phyloP scores from a whole-genome alignment of 2,888 invertebrate species.

The Drosophila rubida region DNA sequence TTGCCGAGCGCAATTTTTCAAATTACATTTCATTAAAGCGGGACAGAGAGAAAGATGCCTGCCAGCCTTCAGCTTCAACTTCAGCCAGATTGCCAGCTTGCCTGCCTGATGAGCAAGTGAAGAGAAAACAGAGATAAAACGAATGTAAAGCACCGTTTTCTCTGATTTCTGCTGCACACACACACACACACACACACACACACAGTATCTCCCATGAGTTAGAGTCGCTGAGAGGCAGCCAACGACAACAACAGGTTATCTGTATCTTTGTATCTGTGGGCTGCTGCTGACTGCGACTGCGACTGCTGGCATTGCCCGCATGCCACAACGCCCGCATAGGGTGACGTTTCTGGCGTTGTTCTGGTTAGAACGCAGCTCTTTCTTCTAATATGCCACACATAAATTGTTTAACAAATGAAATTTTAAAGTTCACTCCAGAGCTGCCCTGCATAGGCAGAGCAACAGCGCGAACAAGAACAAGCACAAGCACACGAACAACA shows the following conservation, averaged over 20 bases:
- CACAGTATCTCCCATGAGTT: conserved; percentile 1
- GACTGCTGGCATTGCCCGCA: conserved; percentile 59
- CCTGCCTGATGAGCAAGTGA: conserved; percentile 27
- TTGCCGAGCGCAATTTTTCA: conserved; percentile 74
- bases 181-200: conserved; percentile 2
- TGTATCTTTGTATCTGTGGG: conserved; percentile 47
- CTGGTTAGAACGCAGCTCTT: conserved; percentile 38
- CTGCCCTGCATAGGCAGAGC: conserved; percentile 48
- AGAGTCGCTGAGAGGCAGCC: conserved; percentile 33
- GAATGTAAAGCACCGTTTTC: conserved; percentile 77
- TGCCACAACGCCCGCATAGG: conserved; percentile 63
- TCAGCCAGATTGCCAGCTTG: conserved; percentile 3
- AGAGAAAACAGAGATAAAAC: conserved; percentile 38
- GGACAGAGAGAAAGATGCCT: conserved; percentile 21
- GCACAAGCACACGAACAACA: conserved; percentile 7
- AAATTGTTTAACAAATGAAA: conserved; percentile 70
- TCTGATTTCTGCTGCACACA: conserved; percentile 54
- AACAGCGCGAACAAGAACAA: conserved; percentile 21
- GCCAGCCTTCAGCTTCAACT: not conserved
- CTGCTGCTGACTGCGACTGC: conserved; percentile 22
- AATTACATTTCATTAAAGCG: conserved; percentile 75
- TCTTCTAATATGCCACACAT: conserved; percentile 70
- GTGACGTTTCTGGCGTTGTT: conserved; percentile 18
- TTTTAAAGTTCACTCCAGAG: conserved; percentile 61
- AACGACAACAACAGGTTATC: conserved; percentile 64